These are phyloP conservation scores for Bibio marci DNA, from an alignment of 2,888 invertebrate genomes.

Conservation along the genomic window DNA sequence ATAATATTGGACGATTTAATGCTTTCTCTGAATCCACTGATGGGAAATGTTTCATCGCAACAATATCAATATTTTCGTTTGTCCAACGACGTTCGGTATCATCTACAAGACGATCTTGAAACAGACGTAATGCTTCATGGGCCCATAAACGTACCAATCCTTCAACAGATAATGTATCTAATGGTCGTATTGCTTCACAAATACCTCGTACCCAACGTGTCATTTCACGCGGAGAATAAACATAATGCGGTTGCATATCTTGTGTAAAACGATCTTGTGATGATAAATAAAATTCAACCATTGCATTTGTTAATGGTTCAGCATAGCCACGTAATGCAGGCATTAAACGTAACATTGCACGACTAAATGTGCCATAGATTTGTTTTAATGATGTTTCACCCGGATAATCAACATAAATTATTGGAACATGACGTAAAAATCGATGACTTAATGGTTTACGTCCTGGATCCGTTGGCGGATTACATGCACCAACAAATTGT, in stretches of 20 bases:
- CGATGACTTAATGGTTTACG: slow-evolving; percentile 72
- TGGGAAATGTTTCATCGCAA: slow-evolving; percentile 89
- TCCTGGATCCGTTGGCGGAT: slow-evolving; percentile 97
- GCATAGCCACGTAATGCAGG: slow-evolving; percentile 84
- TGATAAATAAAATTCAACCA: slow-evolving; percentile 95
- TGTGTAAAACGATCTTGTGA: slow-evolving; percentile 98
- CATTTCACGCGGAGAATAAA: slow-evolving; percentile 98
- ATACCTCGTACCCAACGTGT: slow-evolving; percentile 99
- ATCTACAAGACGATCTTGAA: slow-evolving; percentile 91
- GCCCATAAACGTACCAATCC: slow-evolving; percentile 98
- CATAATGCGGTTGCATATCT: slow-evolving; percentile 99
- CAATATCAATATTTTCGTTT: slow-evolving; percentile 88
- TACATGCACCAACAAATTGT: slow-evolving; percentile 99
- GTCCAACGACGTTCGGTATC: slow-evolving; percentile 94
- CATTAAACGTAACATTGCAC: slow-evolving; percentile 92
- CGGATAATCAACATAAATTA: slow-evolving; percentile 98
- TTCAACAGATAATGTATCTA: slow-evolving; percentile 82
- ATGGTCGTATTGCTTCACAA: slow-evolving; percentile 92
- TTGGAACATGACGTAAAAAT: slow-evolving; percentile 86
- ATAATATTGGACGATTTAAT: slow-evolving; percentile 84
- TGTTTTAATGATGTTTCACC: slow-evolving; percentile 94
- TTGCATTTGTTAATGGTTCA: slow-evolving; percentile 92
- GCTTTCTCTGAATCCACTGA: slow-evolving; percentile 71
- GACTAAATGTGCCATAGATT: slow-evolving; percentile 96
- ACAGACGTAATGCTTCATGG: slow-evolving; percentile 92